These are phyloP conservation scores for Trichosurus vulpecula DNA, from an alignment of 2,797 vertebrate genomes.

Conservation along the genomic window DNA sequence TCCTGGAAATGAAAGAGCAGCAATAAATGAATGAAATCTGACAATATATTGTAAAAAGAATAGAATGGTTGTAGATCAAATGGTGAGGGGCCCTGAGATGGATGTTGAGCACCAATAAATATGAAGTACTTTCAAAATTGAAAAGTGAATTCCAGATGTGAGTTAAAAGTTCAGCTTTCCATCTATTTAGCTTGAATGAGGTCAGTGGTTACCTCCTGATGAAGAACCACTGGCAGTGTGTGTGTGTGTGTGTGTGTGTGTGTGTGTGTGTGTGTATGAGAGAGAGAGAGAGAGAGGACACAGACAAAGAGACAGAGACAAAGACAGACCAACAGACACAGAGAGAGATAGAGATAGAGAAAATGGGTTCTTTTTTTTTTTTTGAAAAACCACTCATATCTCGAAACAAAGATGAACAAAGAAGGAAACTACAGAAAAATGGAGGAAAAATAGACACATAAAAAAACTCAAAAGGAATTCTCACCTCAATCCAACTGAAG, in stretches of 20 bases:
- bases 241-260: no score
- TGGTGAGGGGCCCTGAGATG: background rate
- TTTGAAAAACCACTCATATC: background rate
- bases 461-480: background rate
- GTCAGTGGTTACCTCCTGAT: background rate
- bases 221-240: background rate
- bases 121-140: background rate
- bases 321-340: background rate
- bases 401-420: background rate
- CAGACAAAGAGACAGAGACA: background rate
- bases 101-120: background rate
- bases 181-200: background rate
- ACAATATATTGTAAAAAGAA: background rate
- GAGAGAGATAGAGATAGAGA: background rate
- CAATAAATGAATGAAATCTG: background rate
- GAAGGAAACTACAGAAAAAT: background rate
- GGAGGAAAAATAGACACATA: background rate
- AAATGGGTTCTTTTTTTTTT: background rate
- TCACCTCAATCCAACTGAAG: background rate
- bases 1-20: background rate
- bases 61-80: background rate
- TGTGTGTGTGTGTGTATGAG: no score
- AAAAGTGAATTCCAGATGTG: background rate
- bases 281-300: no score
- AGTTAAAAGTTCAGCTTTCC: background rate